Base-by-base conservation (phyloP, 2,113 vertebrate genomes). In the Notechis scutatus region DNA sequence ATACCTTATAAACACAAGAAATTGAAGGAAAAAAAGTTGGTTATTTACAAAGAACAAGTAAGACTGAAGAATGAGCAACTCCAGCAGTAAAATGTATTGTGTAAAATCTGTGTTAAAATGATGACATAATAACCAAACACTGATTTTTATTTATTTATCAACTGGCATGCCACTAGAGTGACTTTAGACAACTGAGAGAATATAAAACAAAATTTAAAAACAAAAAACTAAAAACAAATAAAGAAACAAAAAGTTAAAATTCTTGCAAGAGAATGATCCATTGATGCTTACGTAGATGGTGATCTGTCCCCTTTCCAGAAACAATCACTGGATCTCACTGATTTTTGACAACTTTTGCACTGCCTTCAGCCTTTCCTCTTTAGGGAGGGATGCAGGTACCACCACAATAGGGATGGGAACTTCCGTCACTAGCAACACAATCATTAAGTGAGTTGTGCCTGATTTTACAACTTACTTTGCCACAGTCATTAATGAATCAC, bases 1-100 rank as follows among this genome's bases (percentile, higher is more conserved):
- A 88, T 64, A 34, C 23, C 23, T 92, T 91, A 29, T 91, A 91
- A 57, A 91, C 54, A 91, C 93, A 93, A 26, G 88, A 90, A 86
- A 0, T 14, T 88, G 56, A 18, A 59, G 1, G 47, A 9, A 39
- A 64, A 92, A 54, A 5, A 86, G 54, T 69, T 93, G 29, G 15
- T n/a, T 12, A 55, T 26, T 93, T 81, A 0, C 42, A 93, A n/a
- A 91, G 61, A 94, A 92, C 0, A 42, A 81, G 18, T 39, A 42
- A 81, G 18, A 42, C 74, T 10, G 34, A 81, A 81, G 34, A 81
- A 39, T 9, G 34, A 18, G 74, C 74, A 81, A 18, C 15, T 42
- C 74, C 18, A 81, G 18, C 18, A 42, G 18, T 81, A 42, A 81
- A 21, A 81, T 42, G 3, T 81, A 21, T 8, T 81, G 3, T 81